Conservation (phyloP, 2,888 invertebrate species). For the Mylabris sibirica region DNA sequence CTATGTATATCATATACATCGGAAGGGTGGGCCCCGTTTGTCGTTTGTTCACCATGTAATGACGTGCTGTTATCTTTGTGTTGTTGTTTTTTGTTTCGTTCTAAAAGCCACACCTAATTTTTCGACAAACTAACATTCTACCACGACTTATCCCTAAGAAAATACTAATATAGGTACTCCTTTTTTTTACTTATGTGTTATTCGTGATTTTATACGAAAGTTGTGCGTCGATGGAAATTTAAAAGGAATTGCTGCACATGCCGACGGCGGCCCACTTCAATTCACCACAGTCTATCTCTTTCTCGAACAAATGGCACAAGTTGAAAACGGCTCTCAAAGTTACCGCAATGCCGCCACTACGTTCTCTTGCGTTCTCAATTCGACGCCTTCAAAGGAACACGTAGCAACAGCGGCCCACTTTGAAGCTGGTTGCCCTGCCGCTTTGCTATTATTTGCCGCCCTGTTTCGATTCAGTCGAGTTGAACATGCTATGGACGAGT, state of each 20-base stretch:
- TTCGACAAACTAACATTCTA: background rate
- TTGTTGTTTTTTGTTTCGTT: background rate
- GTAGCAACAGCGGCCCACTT: slow-evolving; percentile 23
- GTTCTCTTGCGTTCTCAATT: slow-evolving; percentile 23
- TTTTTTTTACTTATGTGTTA: too few species aligned
- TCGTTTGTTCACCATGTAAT: slow-evolving; percentile 7
- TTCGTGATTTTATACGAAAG: slow-evolving; percentile 8
- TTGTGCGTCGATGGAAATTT: slow-evolving; percentile 16
- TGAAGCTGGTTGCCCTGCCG: slow-evolving; percentile 1
- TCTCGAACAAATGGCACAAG: slow-evolving; percentile 17
- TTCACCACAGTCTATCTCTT: background rate
- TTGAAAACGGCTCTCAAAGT: slow-evolving; percentile 25
- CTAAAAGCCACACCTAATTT: background rate
- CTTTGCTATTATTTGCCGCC: slow-evolving; percentile 10
- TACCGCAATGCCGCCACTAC: slow-evolving; percentile 12
- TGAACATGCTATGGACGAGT: slow-evolving; percentile 28
- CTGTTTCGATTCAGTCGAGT: slow-evolving; percentile 28
- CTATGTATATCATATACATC: slow-evolving; percentile 7
- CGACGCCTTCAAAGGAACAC: slow-evolving; percentile 33
- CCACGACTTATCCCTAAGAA: background rate
- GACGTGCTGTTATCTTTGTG: background rate
- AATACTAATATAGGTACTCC: too few species aligned
- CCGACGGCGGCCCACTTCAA: background rate
- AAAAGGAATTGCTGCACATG: slow-evolving; percentile 17
- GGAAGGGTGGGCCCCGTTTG: slow-evolving; percentile 7